Evolutionary conservation across 1,140 invertebrate species (phyloP), one percentile per base, ranked within the genome.

Genomic region (Thereuonema tuberculata): DNA sequence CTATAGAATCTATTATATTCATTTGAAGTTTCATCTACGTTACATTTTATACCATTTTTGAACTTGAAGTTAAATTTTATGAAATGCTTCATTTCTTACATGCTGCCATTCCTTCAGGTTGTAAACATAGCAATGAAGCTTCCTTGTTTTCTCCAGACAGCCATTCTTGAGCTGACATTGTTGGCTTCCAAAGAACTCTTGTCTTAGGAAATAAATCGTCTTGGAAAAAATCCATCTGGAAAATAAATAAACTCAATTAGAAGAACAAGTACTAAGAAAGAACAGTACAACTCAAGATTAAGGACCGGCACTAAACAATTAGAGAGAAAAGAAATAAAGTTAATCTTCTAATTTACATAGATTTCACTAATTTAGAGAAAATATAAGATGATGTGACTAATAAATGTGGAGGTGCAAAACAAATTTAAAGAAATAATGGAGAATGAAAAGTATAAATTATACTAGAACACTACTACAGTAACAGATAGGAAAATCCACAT

Each of bases 171-270:
- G 73, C 68, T 58, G 81, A 80, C 73, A 89, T 75, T 46, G 82
- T 82, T 49, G 89, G 79, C 71, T 83, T 79, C 91, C 91, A 93
- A 64, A 84, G 86, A 46, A 92, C 82, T 67, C 81, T 81, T 9
- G 91, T 95, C 29, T 89, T 87, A 53, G 93, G 92, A 71, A 93
- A 96, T 21, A 97, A 74, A 77, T 97, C 93, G 72, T 96, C 91
- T 86, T 97, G 93, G 78, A 97, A 96, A 65, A 91, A 80, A 70
- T 94, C 90, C 65, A 82, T 89, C 89, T 93, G 74, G 24, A 74
- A 61, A 62, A 15, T 26, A 71, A 63, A 60, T 37, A 63, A 62
- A 62, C 65, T 62, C 60, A 53, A 57, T 29, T 54, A 52, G 49
- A 60, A 59, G 23, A 21, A 49, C 27, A 2, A n/a, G 64, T 20